Base-by-base conservation (phyloP, 2,888 invertebrate genomes). In the Disparrhopalites patrizii region DNA sequence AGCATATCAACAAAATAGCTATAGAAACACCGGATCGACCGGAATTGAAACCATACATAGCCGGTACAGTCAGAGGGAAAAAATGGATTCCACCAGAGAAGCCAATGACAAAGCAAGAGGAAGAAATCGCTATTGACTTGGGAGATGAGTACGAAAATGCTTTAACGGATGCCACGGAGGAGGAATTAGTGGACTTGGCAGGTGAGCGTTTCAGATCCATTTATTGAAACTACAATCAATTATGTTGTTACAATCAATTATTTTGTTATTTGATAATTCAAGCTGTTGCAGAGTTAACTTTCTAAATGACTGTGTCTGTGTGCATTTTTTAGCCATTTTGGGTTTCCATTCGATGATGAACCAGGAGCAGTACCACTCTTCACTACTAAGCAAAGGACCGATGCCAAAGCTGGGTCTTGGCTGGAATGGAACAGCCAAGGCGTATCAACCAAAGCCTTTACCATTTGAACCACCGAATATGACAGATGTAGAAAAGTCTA, bases 271-370 rank as follows among this genome's bases (percentile, higher is more conserved):
- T 36, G 38, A 15, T 36, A 36, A 36, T 36, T 15, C 10, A 13
- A 13, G 38, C 10, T 10, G 38, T 13, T 13, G n/a, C n/a, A n/a
- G n/a, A n/a, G n/a, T n/a, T n/a, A n/a, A n/a, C n/a, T n/a, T n/a
- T n/a, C n/a, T n/a, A 52, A 5, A 25, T 8, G 52, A 27, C 4
- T n/a, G 52, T 7, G 25, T 10, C 20, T 52, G 20, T 5, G 20
- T 5, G 47, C 5, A 5, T 10, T 5, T 66, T 60, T 4, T 82
- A 93, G 97, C 96, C 80, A 95, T 97, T 81, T 86, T 97, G 79
- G 99, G 98, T 78, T 96, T 99, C 86, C 98, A 99, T 83, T 97
- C 97, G 70, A 97, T 99, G 93, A 92, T 99, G 89, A 99, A 97
- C 81, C 99, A 99, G 83, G 96, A 97, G 79, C 99, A 99, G 52